These are phyloP conservation scores for Coptodon rendalli DNA, from an alignment of 2,113 vertebrate species.

Conservation along the genomic window DNA sequence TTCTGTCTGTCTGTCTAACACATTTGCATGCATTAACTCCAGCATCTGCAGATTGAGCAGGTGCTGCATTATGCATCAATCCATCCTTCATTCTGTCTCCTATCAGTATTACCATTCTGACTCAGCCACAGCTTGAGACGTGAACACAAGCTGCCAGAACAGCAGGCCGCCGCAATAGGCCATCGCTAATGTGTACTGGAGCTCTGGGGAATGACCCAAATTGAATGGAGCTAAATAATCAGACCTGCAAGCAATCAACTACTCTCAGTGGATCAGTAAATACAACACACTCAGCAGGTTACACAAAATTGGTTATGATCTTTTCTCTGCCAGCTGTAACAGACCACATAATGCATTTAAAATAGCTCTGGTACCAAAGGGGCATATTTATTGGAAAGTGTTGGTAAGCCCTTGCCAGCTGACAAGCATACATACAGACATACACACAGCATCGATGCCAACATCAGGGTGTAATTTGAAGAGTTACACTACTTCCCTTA, in stretches of 20 bases:
- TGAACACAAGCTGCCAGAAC: constrained; percentile 25
- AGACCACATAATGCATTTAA: background rate
- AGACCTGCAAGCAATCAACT: constrained; percentile 26
- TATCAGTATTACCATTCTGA: constrained; percentile 28
- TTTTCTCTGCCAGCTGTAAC: background rate
- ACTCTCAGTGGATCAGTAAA: constrained; percentile 9
- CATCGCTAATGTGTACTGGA: background rate
- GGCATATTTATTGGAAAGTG: background rate
- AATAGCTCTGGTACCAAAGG: background rate
- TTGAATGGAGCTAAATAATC: constrained; percentile 30
- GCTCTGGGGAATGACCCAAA: constrained; percentile 21
- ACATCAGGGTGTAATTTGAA: background rate
- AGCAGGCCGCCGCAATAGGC: background rate
- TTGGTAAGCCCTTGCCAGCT: background rate
- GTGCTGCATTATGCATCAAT: constrained; percentile 34
- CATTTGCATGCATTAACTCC: background rate
- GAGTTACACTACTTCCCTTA: background rate
- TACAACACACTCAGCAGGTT: constrained; percentile 23
- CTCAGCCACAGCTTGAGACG: constrained; percentile 1
- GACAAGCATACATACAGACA: background rate
- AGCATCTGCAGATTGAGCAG: constrained; percentile 3
- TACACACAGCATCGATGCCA: background rate
- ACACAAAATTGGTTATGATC: background rate
- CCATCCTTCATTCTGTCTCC: constrained; percentile 22
- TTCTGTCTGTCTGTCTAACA: background rate